Evolutionary conservation across 2,113 vertebrate genomes (phyloP).

Genomic region (Petroica traversi): DNA sequence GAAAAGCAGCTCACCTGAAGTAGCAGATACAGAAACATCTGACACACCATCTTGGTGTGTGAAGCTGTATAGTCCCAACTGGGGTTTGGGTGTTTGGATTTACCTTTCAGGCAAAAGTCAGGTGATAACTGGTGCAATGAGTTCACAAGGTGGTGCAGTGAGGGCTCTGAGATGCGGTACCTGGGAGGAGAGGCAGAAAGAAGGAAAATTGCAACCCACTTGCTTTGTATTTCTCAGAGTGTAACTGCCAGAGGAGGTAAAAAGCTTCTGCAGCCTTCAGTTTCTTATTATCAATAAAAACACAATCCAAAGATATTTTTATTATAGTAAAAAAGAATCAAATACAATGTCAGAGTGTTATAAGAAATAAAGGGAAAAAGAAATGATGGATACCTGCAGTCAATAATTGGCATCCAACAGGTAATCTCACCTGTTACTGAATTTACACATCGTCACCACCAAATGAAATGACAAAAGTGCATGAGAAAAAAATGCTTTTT

Average conservation of each 20-base stretch:
- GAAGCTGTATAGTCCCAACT: not conserved
- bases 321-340: not conserved
- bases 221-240: not conserved
- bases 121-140: not conserved
- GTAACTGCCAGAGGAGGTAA: not conserved
- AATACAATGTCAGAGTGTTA: accelerated
- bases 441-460: not conserved
- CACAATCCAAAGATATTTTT: not conserved
- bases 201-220: not conserved
- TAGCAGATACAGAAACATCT: not conserved
- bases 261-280: not conserved
- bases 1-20: not conserved
- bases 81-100: not conserved
- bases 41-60: accelerated
- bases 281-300: not conserved
- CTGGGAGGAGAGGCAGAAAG: not conserved
- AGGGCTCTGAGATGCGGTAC: accelerated
- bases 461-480: not conserved
- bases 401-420: accelerated
- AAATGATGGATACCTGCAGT: not conserved
- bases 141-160: not conserved
- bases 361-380: not conserved
- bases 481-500: not conserved
- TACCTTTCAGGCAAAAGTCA: not conserved
- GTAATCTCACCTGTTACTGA: not conserved